Base-by-base conservation (phyloP, 2,888 invertebrate species). In the Hirtodrosophila alboralis region DNA sequence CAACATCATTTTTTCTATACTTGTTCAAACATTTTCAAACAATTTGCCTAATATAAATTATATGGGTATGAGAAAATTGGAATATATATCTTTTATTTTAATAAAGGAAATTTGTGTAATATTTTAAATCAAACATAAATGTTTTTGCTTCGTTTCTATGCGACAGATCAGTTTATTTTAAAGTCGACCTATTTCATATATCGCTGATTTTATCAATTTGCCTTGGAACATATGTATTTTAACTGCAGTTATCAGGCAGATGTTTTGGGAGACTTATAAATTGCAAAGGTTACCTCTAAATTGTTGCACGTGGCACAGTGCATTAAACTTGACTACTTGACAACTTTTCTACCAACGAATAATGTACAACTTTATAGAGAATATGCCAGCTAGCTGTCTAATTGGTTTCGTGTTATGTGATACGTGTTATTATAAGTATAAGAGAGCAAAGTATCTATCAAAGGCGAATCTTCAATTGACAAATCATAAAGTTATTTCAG, bases 281-380 rank as follows among this genome's bases (percentile, higher is more conserved):
- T 12, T 21, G 13, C 10, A 10, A 6, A 3, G 23, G 23, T 4
- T 21, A 4, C 18, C 23, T 31, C 23, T 7, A 7, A 16, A 10
- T 49, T 40, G 10, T 52, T 34, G 33, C 52, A 2, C 16, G 33
- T 54, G 51, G 59, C 59, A 51, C 67, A 71, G 56, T 75, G 72
- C 67, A 59, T 71, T 75, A 62, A 75, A 75, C 67, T 75, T 73
- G 59, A 73, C 58, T 67, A 70, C 67, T 67, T 75, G 73, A 59
- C 72, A 75, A 71, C 57, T 75, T 66, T 41, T 61, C 71, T 53
- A 70, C 18, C 18, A 18, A 18, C n/a, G n/a, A 47, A 38, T 37
- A 43, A 48, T 47, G 48, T 23, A 23, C 51, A 40, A 51, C 52
- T 38, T 52, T 30, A 30, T 28, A 14, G 14, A n/a, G 33, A 8